Percentiles rank a stretch among this genome's conserved stretches.
phyloP scores from a whole-genome alignment of 1,140 invertebrate genomes.

The Philotrypesis tridentata region DNA sequence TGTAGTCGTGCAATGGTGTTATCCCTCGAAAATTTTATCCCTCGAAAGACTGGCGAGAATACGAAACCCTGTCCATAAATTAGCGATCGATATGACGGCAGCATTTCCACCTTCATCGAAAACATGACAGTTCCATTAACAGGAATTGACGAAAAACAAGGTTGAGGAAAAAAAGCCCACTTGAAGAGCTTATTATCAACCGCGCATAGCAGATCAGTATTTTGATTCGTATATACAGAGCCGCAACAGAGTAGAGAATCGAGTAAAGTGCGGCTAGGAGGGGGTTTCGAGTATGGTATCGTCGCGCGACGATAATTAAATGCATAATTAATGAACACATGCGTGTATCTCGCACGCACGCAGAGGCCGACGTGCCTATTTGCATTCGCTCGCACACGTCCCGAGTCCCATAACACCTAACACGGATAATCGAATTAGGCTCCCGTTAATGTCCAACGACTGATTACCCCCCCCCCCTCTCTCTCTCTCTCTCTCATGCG shows the following conservation, averaged over 20 bases:
- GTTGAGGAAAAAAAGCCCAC: neutral
- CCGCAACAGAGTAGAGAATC: neutral
- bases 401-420: constrained; percentile 43
- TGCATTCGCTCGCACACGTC: constrained; percentile 36
- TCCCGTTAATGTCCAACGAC: constrained; percentile 45
- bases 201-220: neutral
- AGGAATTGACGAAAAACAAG: neutral
- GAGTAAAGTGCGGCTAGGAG: neutral
- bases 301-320: constrained; percentile 42
- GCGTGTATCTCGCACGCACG: neutral
- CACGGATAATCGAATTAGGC: constrained; percentile 47
- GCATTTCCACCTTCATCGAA: neutral
- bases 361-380: neutral
- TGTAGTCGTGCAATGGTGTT: neutral
- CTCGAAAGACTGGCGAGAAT: neutral
- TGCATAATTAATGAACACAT: constrained; percentile 46
- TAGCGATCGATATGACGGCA: neutral
- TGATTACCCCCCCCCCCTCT: constrained; percentile 23
- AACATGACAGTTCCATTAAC: constrained; percentile 19
- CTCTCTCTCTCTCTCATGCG: neutral
- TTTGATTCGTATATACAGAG: neutral
- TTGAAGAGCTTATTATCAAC: neutral
- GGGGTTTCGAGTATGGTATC: neutral
- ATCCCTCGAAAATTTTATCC: neutral
- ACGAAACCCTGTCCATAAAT: neutral